Evolutionary conservation across 1,140 invertebrate genomes (phyloP).

Genomic region (Bradysia coprophila): DNA sequence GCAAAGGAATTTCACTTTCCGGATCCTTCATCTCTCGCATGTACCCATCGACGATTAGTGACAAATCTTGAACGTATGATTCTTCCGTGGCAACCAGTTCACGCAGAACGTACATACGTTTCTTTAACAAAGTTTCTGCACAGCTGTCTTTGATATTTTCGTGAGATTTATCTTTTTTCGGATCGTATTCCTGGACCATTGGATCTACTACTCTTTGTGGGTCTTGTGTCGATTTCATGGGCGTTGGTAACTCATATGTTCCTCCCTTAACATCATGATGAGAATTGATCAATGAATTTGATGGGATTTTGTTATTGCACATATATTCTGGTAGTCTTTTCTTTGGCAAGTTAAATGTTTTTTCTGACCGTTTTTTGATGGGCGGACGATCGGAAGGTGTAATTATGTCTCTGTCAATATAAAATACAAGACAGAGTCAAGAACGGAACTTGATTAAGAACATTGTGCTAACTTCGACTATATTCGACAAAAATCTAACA

Average conservation of each 20-base stretch:
- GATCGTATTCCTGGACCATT: slow-evolving; percentile 1
- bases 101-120: slow-evolving; percentile 55
- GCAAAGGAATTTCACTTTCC: slow-evolving; percentile 59
- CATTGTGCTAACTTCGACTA: too few species aligned
- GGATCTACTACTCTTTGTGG: slow-evolving; percentile 19
- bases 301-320: not conserved
- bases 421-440: slow-evolving; percentile 67
- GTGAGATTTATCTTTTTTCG: slow-evolving; percentile 15
- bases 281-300: not conserved
- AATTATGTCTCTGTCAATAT: slow-evolving; percentile 38
- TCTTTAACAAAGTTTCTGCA: slow-evolving; percentile 33
- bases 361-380: slow-evolving; percentile 59
- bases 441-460: too few species aligned
- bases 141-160: slow-evolving; percentile 12
- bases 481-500: too few species aligned
- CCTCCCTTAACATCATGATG: slow-evolving; percentile 49
- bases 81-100: slow-evolving; percentile 91
- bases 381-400: slow-evolving; percentile 24
- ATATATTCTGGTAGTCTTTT: slow-evolving; percentile 12
- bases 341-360: slow-evolving; percentile 49
- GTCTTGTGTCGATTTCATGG: slow-evolving; percentile 87
- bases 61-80: slow-evolving; percentile 85
- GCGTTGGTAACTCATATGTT: slow-evolving; percentile 74
- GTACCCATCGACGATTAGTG: slow-evolving; percentile 22
- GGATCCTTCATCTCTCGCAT: slow-evolving; percentile 34